Percentiles rank a stretch among this genome's conserved stretches.
These are phyloP conservation scores for Helicoverpa armigera DNA, from an alignment of 1,140 invertebrate species.

Conservation along the genomic window DNA sequence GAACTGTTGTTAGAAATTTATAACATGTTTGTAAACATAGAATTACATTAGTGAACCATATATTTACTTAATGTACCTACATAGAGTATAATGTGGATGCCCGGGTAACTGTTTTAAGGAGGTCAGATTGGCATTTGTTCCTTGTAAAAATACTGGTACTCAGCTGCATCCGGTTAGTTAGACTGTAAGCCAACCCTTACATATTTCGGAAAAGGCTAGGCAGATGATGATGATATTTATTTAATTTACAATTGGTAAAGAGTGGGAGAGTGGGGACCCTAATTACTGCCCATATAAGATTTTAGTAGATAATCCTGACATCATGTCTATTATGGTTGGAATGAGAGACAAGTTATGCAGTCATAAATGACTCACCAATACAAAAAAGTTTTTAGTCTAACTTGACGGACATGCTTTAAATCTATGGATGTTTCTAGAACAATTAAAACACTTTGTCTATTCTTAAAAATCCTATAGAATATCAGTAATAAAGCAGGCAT, in stretches of 20 bases:
- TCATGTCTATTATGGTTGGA: neutral
- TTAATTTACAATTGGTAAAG: neutral
- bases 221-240: too few relatives aligned
- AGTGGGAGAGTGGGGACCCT: neutral
- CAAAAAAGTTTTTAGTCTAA: neutral
- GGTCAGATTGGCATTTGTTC: too few relatives aligned
- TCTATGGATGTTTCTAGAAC: neutral
- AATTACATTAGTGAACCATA: too few relatives aligned
- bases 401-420: neutral
- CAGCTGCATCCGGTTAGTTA: too few relatives aligned
- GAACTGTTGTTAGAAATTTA: neutral
- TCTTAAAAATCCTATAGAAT: neutral
- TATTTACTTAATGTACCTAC: too few relatives aligned
- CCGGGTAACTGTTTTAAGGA: too few relatives aligned
- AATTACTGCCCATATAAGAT: neutral
- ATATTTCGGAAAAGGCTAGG: too few relatives aligned
- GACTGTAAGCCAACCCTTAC: too few relatives aligned
- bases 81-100: too few relatives aligned
- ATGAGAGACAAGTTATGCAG: conserved; percentile 20
- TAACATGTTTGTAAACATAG: neutral
- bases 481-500: too few relatives aligned
- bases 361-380: conserved; percentile 12
- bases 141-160: too few relatives aligned
- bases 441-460: neutral
- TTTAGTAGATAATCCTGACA: neutral